These are phyloP conservation scores for Petrocephalus schoutedeni DNA, from an alignment of 2,797 vertebrate genomes.

Conservation along the genomic window DNA sequence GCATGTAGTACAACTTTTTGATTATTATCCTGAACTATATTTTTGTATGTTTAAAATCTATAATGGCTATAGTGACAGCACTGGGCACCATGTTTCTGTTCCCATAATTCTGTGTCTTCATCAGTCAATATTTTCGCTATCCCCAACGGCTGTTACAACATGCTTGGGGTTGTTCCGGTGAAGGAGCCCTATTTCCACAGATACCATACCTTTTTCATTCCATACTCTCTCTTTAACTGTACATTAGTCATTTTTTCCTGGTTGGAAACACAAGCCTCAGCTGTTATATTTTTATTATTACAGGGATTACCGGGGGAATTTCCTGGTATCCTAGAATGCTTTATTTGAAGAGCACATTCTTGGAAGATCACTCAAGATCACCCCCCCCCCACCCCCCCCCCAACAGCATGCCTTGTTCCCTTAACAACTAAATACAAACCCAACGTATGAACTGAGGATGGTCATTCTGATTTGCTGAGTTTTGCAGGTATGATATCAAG, in stretches of 20 bases:
- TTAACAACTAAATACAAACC: background rate
- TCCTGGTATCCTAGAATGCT: background rate
- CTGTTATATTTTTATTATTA: background rate
- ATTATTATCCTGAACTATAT: background rate
- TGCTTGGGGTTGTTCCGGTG: background rate
- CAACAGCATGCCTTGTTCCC: slow-evolving; percentile 9
- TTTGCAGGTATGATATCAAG: background rate
- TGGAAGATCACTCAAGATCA: background rate
- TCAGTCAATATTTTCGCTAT: background rate
- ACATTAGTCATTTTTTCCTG: background rate
- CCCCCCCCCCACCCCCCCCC: background rate
- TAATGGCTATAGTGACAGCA: background rate
- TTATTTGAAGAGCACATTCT: background rate
- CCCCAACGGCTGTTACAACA: background rate
- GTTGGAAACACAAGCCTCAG: background rate
- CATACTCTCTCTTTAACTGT: background rate
- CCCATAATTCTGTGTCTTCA: background rate
- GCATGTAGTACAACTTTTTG: background rate
- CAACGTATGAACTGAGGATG: background rate
- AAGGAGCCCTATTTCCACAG: background rate
- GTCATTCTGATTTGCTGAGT: background rate
- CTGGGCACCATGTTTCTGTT: background rate
- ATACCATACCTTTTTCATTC: background rate
- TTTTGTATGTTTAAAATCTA: background rate
- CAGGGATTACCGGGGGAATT: background rate